A percentile compares a stretch with the other conserved stretches of the same genome.
These are phyloP conservation scores for Philopedon plagiatum DNA, from an alignment of 2,888 invertebrate species.

Conservation along the genomic window DNA sequence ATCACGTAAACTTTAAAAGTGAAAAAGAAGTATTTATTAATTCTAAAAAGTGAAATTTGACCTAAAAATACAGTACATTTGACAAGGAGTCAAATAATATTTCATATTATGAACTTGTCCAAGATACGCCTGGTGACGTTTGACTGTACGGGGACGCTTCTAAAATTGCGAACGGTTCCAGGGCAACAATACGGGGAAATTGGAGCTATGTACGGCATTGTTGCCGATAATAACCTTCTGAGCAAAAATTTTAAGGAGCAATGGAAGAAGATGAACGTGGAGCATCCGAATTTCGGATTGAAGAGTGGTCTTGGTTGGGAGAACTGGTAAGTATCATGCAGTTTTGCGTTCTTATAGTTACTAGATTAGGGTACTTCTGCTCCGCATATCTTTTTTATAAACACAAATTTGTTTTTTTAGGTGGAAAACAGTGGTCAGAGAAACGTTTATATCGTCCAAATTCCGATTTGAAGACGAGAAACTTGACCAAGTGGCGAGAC, in stretches of 20 bases:
- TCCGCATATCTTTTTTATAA: too few relatives aligned
- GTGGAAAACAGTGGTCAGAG: conserved; percentile 80
- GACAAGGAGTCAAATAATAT: too few relatives aligned
- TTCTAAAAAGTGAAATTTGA: neutral
- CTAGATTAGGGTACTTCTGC: too few relatives aligned
- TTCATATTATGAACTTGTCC: conserved; percentile 70
- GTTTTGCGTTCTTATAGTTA: conserved; percentile 2
- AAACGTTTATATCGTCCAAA: conserved; percentile 75
- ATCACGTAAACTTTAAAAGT: neutral
- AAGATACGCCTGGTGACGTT: conserved; percentile 82
- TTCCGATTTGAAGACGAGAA: conserved; percentile 64
- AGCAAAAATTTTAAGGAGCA: conserved; percentile 76
- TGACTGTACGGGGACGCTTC: conserved; percentile 89
- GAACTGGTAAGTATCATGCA: conserved; percentile 73
- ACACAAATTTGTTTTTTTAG: conserved; percentile 27
- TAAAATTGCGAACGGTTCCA: conserved; percentile 80
- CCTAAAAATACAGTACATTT: neutral
- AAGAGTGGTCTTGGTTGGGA: conserved; percentile 79
- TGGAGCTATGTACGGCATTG: conserved; percentile 79
- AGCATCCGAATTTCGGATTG: conserved; percentile 87
- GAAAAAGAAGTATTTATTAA: neutral
- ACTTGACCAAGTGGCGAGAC: conserved; percentile 71
- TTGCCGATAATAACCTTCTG: conserved; percentile 73
- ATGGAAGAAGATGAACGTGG: conserved; percentile 75
- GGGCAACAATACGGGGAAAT: conserved; percentile 73